Evolutionary conservation across 2,888 invertebrate species (phyloP), one percentile per base, ranked within the genome.

Genomic region (Cryptocheilus praepositus): DNA sequence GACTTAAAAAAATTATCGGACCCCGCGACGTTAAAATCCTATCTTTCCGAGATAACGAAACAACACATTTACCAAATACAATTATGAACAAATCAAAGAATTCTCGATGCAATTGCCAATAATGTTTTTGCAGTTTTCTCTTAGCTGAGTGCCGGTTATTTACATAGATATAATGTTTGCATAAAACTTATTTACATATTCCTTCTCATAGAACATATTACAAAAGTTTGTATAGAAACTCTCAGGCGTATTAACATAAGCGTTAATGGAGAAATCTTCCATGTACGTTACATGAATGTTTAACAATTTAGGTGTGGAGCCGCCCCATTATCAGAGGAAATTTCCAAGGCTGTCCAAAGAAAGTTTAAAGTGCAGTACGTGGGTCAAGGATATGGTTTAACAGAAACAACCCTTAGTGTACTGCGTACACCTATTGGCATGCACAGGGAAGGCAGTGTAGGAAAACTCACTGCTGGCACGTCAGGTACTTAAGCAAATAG

Each of bases 321-420:
- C 1, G 96, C 97, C 0, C 94, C 97, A 0, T 89, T 97, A 8
- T 94, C 95, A 0, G 91, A 91, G 80, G 93, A 94, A 70, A 91
- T 94, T 69, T 93, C 94, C 82, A 89, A 90, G 70, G 92, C 92
- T 67, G 90, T 93, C 45, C 89, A 89, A 49, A 83, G 91, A 76
- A 91, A 91, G 71, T 82, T 90, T 54, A 91, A 91, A 18, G 85
- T 93, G 25, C 89, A 90, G 55, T 88, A 88, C 53, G 91, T 94
- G 69, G 91, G 91, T 25, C 94, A 95, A 89, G 94, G 93, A 0
- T 96, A 95, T 85, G 96, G 96, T 2, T 91, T 96, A 87, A 96
- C 95, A 3, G 96, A 96, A 89, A 92, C 93, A 36, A 94, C 95
- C 2, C 91, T 95, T 81, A 91, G 90, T 25, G 90, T 91, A 55